Evolutionary conservation across 2,113 vertebrate species (phyloP), one percentile per base, ranked within the genome.

Genomic region (Toxostoma redivivum): DNA sequence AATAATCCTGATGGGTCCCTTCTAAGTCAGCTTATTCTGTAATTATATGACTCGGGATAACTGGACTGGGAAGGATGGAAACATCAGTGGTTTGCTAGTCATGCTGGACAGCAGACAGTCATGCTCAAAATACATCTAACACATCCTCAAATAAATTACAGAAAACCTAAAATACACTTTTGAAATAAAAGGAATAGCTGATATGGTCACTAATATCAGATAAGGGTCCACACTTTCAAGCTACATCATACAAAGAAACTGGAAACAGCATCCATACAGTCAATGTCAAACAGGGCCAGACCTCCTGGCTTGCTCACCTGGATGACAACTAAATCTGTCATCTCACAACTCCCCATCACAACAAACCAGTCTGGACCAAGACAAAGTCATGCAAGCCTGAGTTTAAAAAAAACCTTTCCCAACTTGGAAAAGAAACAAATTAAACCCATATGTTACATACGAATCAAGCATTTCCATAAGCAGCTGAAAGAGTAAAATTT

Each of bases 341-440:
- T 38, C 72, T 83, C 54, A 65, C 45, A 77, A 31, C 10, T 83
- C 14, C 14, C 21, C 38, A 84, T 37, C 44, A 47, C 88, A 93
- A 83, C 30, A 83, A 84, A 45, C 12, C 33, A 72, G 64, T 16
- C 47, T 53, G 44, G 56, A 94, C 40, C 38, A 91, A 83, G 56
- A 60, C 33, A 27, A 78, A 91, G 76, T 83, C 67, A 86, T 81
- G 30, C 12, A 90, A 60, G 38, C 22, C 87, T 58, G 38, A 69
- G 22, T 78, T 92, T 73, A 30, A 92, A 91, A 91, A 62, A 25
- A 73, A 38, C 28, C 35, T 33, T 89, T 64, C 70, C 37, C 53
- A 81, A 6, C 48, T 72, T 94, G 79, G 71, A 83, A 93, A 88
- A 82, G 28, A 78, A 79, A 53, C 67, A 86, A 92, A 96, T 87